Evolutionary conservation across 2,888 invertebrate genomes (phyloP), one percentile per base, ranked within the genome.

Genomic region (Apotomis turbidana): DNA sequence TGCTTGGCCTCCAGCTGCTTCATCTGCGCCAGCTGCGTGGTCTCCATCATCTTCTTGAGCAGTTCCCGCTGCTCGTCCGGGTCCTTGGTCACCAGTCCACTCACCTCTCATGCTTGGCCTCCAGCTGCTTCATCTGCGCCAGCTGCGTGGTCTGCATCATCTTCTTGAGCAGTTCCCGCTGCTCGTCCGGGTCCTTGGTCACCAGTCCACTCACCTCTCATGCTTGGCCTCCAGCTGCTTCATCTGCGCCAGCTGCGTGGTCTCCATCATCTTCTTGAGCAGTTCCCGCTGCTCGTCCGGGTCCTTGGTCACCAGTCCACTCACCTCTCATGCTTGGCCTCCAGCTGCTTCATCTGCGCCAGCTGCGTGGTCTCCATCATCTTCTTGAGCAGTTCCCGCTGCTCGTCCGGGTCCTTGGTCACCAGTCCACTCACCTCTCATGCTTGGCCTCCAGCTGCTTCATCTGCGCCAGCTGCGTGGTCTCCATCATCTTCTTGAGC

Each of bases 401-500:
- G 41, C 15, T 15, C 15, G 15, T 15, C 98, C 96, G 78, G 95
- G 94, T 69, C 95, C 55, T 96, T 94, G 27, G 3, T 5, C 4
- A 27, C 8, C 57, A 36, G 8, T 10, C n/a, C 15, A 52, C 70
- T 68, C 72, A 96, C 96, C 96, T 95, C 80, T 98, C 98, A 85
- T 98, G 98, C 82, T 97, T 97, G 5, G 95, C 96, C 83, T 98
- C 97, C 3, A 99, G 92, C 86, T 98, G 97, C 86, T 98, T 98
- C 89, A 98, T 95, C 89, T 98, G 98, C 10, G 94, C 93, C 67
- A 95, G 95, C 87, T 99, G 99, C 27, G 97, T 96, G 41, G 95
- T 90, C 80, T 96, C 95, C 96, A 98, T 97, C 79, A 98, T 95
- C 82, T 96, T 96, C 83, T 94, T 94, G 57, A 97, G 93, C 80